Evolutionary conservation across 2,113 vertebrate species (phyloP).

Genomic region (Platichthys flesus): DNA sequence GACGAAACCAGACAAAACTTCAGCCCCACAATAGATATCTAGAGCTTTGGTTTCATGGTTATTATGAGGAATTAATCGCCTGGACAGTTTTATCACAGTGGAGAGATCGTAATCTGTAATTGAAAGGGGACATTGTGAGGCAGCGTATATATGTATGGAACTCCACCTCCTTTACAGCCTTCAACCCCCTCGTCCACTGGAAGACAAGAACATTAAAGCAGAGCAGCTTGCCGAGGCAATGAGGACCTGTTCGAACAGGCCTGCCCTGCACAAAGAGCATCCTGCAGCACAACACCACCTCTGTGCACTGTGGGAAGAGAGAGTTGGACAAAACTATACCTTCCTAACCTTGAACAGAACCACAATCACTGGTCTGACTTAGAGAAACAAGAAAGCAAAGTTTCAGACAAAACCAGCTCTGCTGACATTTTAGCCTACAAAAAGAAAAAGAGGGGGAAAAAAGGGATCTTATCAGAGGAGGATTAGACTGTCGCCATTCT

Average conservation of each 20-base stretch:
- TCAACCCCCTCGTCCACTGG: constrained; percentile 51
- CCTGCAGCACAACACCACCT: constrained; percentile 64
- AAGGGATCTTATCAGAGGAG: constrained; percentile 31
- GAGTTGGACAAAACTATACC: constrained; percentile 17
- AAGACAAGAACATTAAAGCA: constrained; percentile 76
- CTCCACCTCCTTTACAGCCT: constrained; percentile 77
- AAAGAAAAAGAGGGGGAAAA: background rate
- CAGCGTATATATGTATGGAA: constrained; percentile 50
- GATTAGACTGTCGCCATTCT: constrained; percentile 26
- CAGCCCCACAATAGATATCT: background rate
- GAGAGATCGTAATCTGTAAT: background rate
- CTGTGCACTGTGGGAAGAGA: constrained; percentile 34
- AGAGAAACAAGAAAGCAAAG: constrained; percentile 11
- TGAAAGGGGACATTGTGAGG: constrained; percentile 7
- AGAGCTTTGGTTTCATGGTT: background rate
- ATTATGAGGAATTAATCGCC: background rate
- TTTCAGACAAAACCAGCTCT: background rate
- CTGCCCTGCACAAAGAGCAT: constrained; percentile 78
- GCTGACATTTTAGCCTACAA: background rate
- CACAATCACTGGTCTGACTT: constrained; percentile 12
- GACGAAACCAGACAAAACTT: background rate
- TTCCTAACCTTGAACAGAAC: constrained; percentile 30
- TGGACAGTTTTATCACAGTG: background rate
- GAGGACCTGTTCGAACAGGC: constrained; percentile 80
- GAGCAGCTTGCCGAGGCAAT: constrained; percentile 69